Base-by-base conservation (phyloP, 2,113 vertebrate species). In the Coracopsis vasa region DNA sequence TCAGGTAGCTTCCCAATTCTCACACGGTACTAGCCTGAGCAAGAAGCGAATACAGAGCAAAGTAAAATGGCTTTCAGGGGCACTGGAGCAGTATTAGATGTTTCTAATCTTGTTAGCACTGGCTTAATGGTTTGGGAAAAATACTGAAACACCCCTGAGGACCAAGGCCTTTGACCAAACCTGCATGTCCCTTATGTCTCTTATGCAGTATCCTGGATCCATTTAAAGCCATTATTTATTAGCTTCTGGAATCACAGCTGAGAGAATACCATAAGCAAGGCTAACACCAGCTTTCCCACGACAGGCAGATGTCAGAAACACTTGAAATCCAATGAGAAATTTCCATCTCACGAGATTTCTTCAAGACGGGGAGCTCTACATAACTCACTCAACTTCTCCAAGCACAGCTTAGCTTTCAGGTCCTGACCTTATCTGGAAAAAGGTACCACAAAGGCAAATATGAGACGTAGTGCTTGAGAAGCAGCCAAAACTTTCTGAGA, bases 381-480 rank as follows among this genome's bases (percentile, higher is more conserved):
- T 72, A 72, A 72, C 65, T 64, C 69, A 13, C n/a, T 82, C 78
- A 64, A 64, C 51, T 61, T 64, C 72, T 74, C 64, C 65, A 91
- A 79, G 48, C 42, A 53, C 41, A 56, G 37, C 70, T 87, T 82
- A 75, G 33, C 60, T 92, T 93, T 84, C 62, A 75, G 65, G 65
- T 80, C 65, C 73, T 91, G 86, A 79, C 91, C 80, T 88, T 67
- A 67, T 29, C 61, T 92, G 70, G 92, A 45, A 86, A 80, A 91
- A 93, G 83, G 83, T 56, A 85, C 72, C 48, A 79, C 80, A 94
- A 80, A 88, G 12, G 37, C 80, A 96, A 92, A 92, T 69, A 89
- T 1, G 19, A 93, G 65, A 86, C 0, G 15, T 6, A 78, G 73
- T 6, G 9, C 58, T 95, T 91, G 86, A 95, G 62, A 94, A 92